phyloP scores from a whole-genome alignment of 2,797 vertebrate genomes.

The Spinus pinus region DNA sequence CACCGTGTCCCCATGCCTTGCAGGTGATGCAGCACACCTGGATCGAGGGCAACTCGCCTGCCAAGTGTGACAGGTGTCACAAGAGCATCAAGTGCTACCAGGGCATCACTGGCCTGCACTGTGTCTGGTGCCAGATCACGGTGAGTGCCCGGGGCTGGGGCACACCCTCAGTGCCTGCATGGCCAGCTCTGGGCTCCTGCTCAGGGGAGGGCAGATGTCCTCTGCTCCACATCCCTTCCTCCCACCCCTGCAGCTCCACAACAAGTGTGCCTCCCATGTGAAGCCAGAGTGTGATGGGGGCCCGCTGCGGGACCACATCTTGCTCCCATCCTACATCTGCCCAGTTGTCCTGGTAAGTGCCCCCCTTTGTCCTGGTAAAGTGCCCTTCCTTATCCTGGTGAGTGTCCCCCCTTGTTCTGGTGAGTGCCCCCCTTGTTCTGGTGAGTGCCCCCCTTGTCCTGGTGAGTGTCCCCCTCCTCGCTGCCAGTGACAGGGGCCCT shows the following conservation, averaged over 20 bases:
- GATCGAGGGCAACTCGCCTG: constrained; percentile 92
- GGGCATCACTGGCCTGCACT: constrained; percentile 91
- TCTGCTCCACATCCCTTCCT: neutral
- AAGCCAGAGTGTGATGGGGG: constrained; percentile 90
- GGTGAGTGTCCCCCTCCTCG: constrained; percentile 71
- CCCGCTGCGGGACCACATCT: constrained; percentile 87
- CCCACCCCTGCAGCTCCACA: constrained; percentile 83
- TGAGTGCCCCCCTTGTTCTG: constrained; percentile 79
- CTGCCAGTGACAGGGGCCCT: rapidly evolving
- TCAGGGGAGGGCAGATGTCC: rapidly evolving
- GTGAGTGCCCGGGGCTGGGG: constrained; percentile 72
- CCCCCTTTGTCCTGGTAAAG: constrained; percentile 80
- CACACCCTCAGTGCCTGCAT: rapidly evolving
- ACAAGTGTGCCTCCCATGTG: constrained; percentile 88
- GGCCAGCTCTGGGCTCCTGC: rapidly evolving
- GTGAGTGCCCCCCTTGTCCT: constrained; percentile 74
- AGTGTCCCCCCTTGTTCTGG: constrained; percentile 77
- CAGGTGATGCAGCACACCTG: constrained; percentile 95
- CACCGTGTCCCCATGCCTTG: neutral
- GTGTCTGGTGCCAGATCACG: constrained; percentile 93
- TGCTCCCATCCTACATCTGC: constrained; percentile 90
- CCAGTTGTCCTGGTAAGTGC: constrained; percentile 86
- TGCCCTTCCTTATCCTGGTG: constrained; percentile 76
- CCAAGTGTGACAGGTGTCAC: constrained; percentile 92
- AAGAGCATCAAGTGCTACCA: constrained; percentile 96